Evolutionary conservation across 2,888 invertebrate genomes (phyloP).

Genomic region (Diarsia mendica): DNA sequence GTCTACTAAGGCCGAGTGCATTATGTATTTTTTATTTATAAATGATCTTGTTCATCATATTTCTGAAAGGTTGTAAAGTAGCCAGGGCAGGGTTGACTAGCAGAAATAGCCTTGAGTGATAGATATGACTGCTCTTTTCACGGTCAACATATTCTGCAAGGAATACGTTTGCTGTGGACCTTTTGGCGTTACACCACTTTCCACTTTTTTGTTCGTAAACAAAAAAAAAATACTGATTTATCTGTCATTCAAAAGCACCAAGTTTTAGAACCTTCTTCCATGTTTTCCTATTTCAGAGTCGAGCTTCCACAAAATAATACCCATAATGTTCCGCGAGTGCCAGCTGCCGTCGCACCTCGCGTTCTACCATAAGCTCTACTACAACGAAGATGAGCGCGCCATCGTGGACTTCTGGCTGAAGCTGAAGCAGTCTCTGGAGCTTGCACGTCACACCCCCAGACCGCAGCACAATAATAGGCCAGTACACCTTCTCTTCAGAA

Average conservation of each 20-base stretch:
- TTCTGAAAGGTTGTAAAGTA: not conserved
- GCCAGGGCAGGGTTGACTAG: not conserved
- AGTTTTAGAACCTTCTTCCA: not conserved
- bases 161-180: not conserved
- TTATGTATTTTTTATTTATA: not conserved
- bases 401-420: constrained; percentile 93
- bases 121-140: not conserved
- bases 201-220: not conserved
- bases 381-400: constrained; percentile 83
- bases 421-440: constrained; percentile 89
- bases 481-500: not conserved
- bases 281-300: constrained; percentile 60
- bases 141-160: not conserved
- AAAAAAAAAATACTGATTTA: no score
- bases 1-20: not conserved
- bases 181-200: not conserved
- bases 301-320: constrained; percentile 91
- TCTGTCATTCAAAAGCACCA: no score
- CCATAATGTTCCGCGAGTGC: constrained; percentile 92
- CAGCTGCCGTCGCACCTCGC: constrained; percentile 92
- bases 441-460: constrained; percentile 42
- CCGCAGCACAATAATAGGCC: constrained; percentile 47
- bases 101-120: not conserved
- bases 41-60: not conserved
- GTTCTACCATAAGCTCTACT: constrained; percentile 91